These are phyloP conservation scores for Neoscelio sp. DNA, from an alignment of 2,888 invertebrate species.

Conservation along the genomic window DNA sequence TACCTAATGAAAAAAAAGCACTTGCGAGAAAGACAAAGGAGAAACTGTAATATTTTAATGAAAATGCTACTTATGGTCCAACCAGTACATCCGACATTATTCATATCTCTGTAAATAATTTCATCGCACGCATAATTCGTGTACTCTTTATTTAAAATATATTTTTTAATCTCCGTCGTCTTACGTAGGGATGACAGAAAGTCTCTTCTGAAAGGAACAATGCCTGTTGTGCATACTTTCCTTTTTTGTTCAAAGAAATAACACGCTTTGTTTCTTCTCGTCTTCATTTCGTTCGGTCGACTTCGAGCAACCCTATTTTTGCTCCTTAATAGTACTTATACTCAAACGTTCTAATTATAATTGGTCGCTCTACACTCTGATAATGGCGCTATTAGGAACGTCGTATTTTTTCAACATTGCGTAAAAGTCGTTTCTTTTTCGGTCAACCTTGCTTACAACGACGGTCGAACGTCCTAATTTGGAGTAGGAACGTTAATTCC, in stretches of 20 bases:
- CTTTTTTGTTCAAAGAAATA: slow-evolving; percentile 16
- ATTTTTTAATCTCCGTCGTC: slow-evolving; percentile 14
- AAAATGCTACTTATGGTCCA: too few species aligned
- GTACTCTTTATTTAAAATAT: neutral
- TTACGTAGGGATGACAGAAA: neutral
- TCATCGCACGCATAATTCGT: too few species aligned
- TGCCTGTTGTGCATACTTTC: neutral
- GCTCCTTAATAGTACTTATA: slow-evolving; percentile 10
- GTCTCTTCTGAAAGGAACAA: slow-evolving; percentile 22
- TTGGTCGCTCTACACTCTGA: neutral
- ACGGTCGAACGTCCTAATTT: slow-evolving; percentile 55
- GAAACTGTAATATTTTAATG: too few species aligned
- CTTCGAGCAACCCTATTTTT: slow-evolving; percentile 12
- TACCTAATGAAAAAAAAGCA: too few species aligned
- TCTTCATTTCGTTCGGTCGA: neutral
- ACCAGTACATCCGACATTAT: too few species aligned
- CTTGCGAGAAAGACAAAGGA: too few species aligned
- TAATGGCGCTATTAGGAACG: slow-evolving; percentile 5
- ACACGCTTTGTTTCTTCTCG: slow-evolving; percentile 11
- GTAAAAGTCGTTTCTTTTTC: slow-evolving; percentile 35
- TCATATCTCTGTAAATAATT: too few species aligned
- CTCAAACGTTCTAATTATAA: slow-evolving; percentile 25
- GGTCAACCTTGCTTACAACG: slow-evolving; percentile 40
- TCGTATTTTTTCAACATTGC: slow-evolving; percentile 23
- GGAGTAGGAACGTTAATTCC: slow-evolving; percentile 38